Evolutionary conservation across 2,113 vertebrate genomes (phyloP), one percentile per base, ranked within the genome.

Genomic region (Solea solea): DNA sequence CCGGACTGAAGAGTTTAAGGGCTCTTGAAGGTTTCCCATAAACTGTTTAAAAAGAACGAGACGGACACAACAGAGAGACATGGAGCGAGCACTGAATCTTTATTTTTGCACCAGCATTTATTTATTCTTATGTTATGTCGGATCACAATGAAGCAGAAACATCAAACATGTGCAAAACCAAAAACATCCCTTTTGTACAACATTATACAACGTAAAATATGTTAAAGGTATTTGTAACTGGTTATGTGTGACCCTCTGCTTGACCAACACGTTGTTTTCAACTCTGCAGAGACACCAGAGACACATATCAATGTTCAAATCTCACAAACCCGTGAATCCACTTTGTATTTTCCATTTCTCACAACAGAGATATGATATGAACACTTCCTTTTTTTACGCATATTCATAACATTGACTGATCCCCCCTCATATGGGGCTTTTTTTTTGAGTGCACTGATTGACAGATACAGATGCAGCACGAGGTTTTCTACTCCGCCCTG

Each of bases 391-490:
- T 28, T 28, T 39, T n/a, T 62, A 74, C 81, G 21, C 64, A 51
- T 28, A 21, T 39, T 78, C 21, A 25, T 58, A 70, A 51, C 65
- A 45, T 42, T 44, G 11, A 14, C 42, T 55, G 58, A 70, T 50
- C 57, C 9, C 46, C 21, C 59, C 21, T 40, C 34, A 46, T 53
- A 6, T 12, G 41, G 8, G n/a, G 28, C 16, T 8, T n/a, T n/a
- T n/a, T n/a, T n/a, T n/a, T 54, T 25, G 55, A 69, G 53, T 34
- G 7, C 55, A 41, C 64, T 54, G 60, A 83, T 64, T 9, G 13
- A 7, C 79, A 72, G 87, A 85, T 74, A 72, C 48, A n/a, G 64
- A 76, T 44, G 1, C 42, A 44, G 69, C 63, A 48, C 48, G 28
- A 7, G 0, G 46, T 0, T 39, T 52, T 50, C 11, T 9, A 1